Evolutionary conservation across 2,113 vertebrate species (phyloP).

Genomic region (Malurus melanocephalus): DNA sequence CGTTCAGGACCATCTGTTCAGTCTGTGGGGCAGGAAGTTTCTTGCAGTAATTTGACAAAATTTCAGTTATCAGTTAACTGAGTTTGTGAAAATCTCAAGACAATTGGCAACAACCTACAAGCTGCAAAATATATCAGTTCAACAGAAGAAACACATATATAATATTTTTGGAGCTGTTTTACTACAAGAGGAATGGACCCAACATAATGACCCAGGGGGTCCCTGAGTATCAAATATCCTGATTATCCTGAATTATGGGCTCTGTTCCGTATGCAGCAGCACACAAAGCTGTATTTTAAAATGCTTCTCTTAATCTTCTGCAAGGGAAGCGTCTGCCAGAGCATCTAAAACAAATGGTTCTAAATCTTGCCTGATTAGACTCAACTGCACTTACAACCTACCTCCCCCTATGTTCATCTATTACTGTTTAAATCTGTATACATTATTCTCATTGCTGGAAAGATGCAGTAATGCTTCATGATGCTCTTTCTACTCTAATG

Average conservation of each 20-base stretch:
- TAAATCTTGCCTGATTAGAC: constrained; percentile 25
- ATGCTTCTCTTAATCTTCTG: constrained; percentile 8
- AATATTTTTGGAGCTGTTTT: not conserved
- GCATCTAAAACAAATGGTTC: constrained; percentile 7
- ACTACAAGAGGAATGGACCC: not conserved
- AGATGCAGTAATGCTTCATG: not conserved
- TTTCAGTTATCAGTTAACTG: not conserved
- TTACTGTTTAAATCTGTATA: not conserved
- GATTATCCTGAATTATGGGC: not conserved
- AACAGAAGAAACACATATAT: not conserved
- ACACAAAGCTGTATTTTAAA: constrained; percentile 10
- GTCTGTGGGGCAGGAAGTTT: not conserved
- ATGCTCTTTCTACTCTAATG: constrained; percentile 29
- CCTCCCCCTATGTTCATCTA: not conserved
- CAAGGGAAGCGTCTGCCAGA: not conserved
- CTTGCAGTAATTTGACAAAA: not conserved
- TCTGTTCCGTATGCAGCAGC: constrained; percentile 1
- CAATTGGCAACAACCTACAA: not conserved
- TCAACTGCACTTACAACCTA: not conserved
- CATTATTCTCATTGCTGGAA: not conserved
- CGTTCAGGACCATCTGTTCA: not conserved
- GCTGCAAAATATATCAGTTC: not conserved
- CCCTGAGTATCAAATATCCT: not conserved
- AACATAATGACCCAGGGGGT: not conserved
- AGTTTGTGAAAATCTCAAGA: constrained; percentile 10